These are phyloP conservation scores for Pseudorasbora parva DNA, from an alignment of 2,113 vertebrate genomes.

Conservation along the genomic window DNA sequence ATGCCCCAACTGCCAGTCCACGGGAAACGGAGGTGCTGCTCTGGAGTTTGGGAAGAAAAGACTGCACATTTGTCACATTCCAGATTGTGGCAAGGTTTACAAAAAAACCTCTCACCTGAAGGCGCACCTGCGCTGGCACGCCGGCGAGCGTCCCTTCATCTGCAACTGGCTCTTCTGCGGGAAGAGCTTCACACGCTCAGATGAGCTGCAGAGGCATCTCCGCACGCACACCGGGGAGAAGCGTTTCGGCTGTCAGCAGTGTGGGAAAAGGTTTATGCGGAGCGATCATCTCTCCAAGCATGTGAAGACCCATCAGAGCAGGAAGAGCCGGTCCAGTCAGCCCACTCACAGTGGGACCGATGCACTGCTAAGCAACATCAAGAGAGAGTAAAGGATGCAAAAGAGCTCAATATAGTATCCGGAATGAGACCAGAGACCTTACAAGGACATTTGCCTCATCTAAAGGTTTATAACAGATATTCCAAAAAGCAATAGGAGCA, in stretches of 20 bases:
- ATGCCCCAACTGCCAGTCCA: slow-evolving; percentile 85
- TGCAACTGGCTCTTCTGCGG: slow-evolving; percentile 90
- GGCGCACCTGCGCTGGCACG: slow-evolving; percentile 88
- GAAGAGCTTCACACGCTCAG: slow-evolving; percentile 86
- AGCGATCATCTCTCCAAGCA: slow-evolving; percentile 88
- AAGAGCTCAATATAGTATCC: not conserved
- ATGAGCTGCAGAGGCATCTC: slow-evolving; percentile 87
- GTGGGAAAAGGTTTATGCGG: slow-evolving; percentile 86
- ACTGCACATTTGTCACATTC: slow-evolving; percentile 85
- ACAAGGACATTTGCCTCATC: not conserved
- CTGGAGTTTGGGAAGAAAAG: slow-evolving; percentile 83
- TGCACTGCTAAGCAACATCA: slow-evolving; percentile 75
- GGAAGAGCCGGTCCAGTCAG: slow-evolving; percentile 73
- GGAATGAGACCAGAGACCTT: not conserved
- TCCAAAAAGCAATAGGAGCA: not conserved
- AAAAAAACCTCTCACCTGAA: slow-evolving; percentile 90
- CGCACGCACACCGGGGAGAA: slow-evolving; percentile 88
- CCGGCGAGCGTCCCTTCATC: slow-evolving; percentile 85
- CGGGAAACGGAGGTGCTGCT: slow-evolving; percentile 61
- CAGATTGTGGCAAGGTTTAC: slow-evolving; percentile 86
- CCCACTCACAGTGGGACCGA: slow-evolving; percentile 64
- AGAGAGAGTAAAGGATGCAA: slow-evolving; percentile 74
- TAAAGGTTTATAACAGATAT: slow-evolving; percentile 5
- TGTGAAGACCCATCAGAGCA: slow-evolving; percentile 85
- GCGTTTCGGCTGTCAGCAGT: slow-evolving; percentile 84